phyloP scores from a whole-genome alignment of 1,140 invertebrate genomes.

The Panonychus citri region DNA sequence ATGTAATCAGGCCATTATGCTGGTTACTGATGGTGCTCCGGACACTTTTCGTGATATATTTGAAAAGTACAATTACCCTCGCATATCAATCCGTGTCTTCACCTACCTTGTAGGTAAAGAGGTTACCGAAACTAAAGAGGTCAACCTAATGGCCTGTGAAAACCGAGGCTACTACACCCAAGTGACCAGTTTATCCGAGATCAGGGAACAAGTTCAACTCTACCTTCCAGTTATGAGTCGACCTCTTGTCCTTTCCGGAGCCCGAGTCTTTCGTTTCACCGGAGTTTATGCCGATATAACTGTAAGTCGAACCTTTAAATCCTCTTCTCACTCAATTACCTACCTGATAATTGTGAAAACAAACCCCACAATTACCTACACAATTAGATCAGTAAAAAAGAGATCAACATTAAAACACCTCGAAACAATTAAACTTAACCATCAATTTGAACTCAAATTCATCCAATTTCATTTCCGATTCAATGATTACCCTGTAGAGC shows the following conservation, averaged over 20 bases:
- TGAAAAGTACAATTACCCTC: constrained; percentile 44
- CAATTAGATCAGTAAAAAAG: too few species aligned
- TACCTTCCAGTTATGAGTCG: constrained; percentile 74
- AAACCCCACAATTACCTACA: too few species aligned
- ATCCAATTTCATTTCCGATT: too few species aligned
- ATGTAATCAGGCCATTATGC: constrained; percentile 95
- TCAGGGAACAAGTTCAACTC: constrained; percentile 65
- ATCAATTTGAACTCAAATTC: too few species aligned
- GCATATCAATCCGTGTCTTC: constrained; percentile 62
- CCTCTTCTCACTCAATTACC: too few species aligned
- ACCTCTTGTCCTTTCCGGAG: constrained; percentile 42
- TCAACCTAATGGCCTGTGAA: constrained; percentile 3
- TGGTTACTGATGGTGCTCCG: constrained; percentile 90
- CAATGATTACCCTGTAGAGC: too few species aligned
- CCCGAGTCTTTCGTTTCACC: constrained; percentile 66
- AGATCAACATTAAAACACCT: too few species aligned
- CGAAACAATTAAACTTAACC: too few species aligned
- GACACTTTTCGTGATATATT: constrained; percentile 79
- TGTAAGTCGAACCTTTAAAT: constrained; percentile 29
- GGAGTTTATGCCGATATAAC: constrained; percentile 72
- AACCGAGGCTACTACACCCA: constrained; percentile 65
- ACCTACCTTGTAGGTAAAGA: constrained; percentile 91
- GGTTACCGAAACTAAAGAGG: constrained; percentile 61
- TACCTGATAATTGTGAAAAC: too few species aligned
- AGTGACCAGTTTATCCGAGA: constrained; percentile 64